phyloP scores from a whole-genome alignment of 2,113 vertebrate species.

The Gallinago undulata region DNA sequence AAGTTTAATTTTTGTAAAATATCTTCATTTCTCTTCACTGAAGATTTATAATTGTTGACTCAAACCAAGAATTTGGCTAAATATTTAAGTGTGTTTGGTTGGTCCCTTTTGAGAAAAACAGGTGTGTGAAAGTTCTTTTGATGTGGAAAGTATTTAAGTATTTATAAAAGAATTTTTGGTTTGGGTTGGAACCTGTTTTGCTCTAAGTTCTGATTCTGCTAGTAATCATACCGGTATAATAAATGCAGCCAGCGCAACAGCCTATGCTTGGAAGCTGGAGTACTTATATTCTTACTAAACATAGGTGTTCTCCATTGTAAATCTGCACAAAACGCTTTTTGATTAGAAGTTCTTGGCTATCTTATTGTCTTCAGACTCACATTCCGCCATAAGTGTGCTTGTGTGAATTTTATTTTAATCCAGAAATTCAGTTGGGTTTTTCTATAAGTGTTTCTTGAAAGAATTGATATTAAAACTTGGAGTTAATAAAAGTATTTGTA shows the following conservation, averaged over 20 bases:
- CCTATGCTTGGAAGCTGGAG: neutral
- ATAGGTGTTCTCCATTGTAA: neutral
- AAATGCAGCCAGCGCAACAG: neutral
- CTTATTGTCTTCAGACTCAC: neutral
- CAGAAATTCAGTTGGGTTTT: neutral
- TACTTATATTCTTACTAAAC: neutral
- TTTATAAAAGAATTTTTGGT: neutral
- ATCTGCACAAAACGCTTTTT: neutral
- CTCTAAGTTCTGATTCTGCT: neutral
- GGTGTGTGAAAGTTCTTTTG: neutral
- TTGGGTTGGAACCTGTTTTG: neutral
- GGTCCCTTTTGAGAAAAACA: neutral
- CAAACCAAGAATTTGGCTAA: neutral
- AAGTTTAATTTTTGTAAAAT: neutral
- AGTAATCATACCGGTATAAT: neutral
- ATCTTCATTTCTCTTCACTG: neutral
- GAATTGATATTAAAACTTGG: neutral
- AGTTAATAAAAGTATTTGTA: neutral
- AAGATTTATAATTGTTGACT: neutral
- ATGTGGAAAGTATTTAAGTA: neutral
- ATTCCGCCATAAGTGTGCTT: neutral
- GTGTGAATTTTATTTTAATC: neutral
- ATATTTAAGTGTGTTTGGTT: neutral
- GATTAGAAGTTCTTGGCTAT: neutral
- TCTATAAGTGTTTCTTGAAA: neutral